Evolutionary conservation across 1,140 invertebrate genomes (phyloP).

Genomic region (Cotesia glomerata): DNA sequence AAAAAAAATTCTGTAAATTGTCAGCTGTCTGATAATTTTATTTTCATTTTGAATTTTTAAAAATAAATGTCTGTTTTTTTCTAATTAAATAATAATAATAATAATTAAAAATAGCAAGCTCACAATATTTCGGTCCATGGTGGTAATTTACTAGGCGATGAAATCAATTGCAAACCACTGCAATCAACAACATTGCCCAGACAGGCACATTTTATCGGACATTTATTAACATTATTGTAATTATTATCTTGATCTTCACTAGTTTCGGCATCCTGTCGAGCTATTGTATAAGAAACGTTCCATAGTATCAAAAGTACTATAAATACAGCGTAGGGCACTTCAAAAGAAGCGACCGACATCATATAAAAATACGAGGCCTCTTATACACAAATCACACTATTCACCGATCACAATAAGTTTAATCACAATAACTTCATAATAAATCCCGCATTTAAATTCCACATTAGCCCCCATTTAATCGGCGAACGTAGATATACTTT

Average conservation of each 20-base stretch:
- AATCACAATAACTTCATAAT: not conserved
- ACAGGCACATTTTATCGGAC: conserved; percentile 57
- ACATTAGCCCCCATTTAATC: conserved; percentile 16
- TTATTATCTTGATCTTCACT: not conserved
- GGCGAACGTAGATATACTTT: too few species aligned
- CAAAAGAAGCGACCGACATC: conserved; percentile 23
- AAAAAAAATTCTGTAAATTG: too few species aligned
- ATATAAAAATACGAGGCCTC: conserved; percentile 11
- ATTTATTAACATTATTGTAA: conserved; percentile 38
- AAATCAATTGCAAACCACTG: conserved; percentile 50
- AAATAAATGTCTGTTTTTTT: not conserved
- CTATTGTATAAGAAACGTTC: not conserved
- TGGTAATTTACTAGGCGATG: conserved; percentile 55
- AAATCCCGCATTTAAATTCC: conserved; percentile 14
- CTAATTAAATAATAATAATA: not conserved
- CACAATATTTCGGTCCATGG: conserved; percentile 58
- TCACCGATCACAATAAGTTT: not conserved
- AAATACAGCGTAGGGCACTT: conserved; percentile 9
- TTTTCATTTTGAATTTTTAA: too few species aligned
- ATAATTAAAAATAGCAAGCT: conserved; percentile 32
- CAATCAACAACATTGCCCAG: conserved; percentile 55
- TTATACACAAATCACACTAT: not conserved
- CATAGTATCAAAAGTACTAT: conserved; percentile 6
- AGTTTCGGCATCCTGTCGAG: not conserved
- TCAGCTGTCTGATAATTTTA: too few species aligned